Evolutionary conservation across 2,888 invertebrate genomes (phyloP), one percentile per base, ranked within the genome.

Genomic region (Campaea margaritaria): DNA sequence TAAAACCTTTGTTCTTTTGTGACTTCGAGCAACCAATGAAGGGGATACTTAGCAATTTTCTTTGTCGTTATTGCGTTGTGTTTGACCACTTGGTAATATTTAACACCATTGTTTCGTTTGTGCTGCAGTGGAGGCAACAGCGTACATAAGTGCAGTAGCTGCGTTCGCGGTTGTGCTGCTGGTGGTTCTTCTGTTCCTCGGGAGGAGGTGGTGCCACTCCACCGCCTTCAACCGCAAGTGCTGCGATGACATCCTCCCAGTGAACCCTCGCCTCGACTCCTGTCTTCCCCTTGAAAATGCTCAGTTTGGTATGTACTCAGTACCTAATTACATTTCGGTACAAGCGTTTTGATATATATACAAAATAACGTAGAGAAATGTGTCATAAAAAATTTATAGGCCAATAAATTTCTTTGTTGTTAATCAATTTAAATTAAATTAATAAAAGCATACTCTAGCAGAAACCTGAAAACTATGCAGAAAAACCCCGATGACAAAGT

Each of bases 131-230:
- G 97, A 97, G 93, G 96, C 97, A 76, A 96, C 97, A 76, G 97
- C 97, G 81, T 96, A 97, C 83, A 94, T 98, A 84, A 97, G 97
- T 78, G 97, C 96, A 65, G 95, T 97, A 75, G 96, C 96, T 65
- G 97, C 96, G 66, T 95, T 98, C 81, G 95, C 97, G 55, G 95
- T 95, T 16, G 93, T 98, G 62, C 93, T 98, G 72, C 93, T 98
- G 75, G 95, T 98, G 68, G 94, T 98, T 77, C 95, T 97, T 76
- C 93, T 98, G 70, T 98, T 98, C 91, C 94, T 98, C 70, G 97
- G 97, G 82, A 96, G 97, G 78, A 95, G 96, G 86, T 92, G 93
- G 93, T 83, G 91, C 84, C 77, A 87, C 82, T 69, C 86, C 15
- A 74, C 91, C 63, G 79, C 92, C 72, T 82, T 89, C 75, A 76